phyloP scores from a whole-genome alignment of 2,797 vertebrate species.

The Protosalanx chinensis region DNA sequence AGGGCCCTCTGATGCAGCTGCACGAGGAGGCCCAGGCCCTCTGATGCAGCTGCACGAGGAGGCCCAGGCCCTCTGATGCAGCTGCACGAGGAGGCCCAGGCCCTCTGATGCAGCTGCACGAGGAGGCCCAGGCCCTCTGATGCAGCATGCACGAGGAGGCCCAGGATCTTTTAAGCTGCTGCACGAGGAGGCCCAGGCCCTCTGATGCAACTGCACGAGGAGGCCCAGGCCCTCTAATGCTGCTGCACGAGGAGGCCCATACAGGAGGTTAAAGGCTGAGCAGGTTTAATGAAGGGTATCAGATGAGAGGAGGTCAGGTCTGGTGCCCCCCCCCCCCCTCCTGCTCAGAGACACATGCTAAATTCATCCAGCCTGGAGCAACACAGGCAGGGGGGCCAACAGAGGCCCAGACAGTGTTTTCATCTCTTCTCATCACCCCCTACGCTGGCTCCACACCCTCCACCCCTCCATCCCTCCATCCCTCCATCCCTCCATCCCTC shows the following conservation, averaged over 20 bases:
- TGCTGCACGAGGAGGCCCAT: background rate
- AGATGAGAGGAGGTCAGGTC: slow-evolving; percentile 42
- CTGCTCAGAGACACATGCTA: slow-evolving; percentile 31
- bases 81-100: background rate
- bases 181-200: background rate
- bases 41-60: no score
- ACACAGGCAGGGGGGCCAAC: background rate
- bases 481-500: background rate
- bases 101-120: slow-evolving; percentile 4
- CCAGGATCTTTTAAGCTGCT: background rate
- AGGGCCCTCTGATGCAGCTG: slow-evolving; percentile 6
- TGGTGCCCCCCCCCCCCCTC: slow-evolving; percentile 16
- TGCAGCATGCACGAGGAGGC: no score
- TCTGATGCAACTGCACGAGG: no score
- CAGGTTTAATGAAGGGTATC: slow-evolving; percentile 59
- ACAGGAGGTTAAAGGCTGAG: slow-evolving; percentile 39
- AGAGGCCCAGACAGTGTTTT: slow-evolving; percentile 38
- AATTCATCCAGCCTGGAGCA: no score
- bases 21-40: background rate
- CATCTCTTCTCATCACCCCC: slow-evolving; percentile 31
- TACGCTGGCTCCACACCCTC: slow-evolving; percentile 24
- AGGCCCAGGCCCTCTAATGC: no score
- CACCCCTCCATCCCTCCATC: slow-evolving; percentile 8
- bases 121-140: background rate
- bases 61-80: no score